A percentile compares a stretch with the other conserved stretches of the same genome.
Conservation (phyloP, 2,888 invertebrate genomes). For the Ferdinandea cuprea region DNA sequence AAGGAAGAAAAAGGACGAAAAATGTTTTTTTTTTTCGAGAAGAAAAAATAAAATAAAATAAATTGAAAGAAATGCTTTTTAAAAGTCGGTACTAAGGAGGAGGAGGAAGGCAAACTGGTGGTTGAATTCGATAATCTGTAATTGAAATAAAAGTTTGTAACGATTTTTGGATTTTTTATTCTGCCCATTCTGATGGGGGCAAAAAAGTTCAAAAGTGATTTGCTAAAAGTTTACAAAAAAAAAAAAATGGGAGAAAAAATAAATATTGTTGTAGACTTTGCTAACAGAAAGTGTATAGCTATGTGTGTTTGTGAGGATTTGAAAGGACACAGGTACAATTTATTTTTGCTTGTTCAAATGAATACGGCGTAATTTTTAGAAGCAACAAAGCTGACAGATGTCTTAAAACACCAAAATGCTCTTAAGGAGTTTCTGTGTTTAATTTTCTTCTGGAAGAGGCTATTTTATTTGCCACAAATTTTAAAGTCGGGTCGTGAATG, state of each 20-base stretch:
- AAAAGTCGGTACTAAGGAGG: conserved; percentile 18
- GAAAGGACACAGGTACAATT: conserved; percentile 54
- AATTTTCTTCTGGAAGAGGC: too few species aligned
- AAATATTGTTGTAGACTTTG: conserved; percentile 2
- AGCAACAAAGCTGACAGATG: background rate
- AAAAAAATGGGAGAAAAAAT: too few species aligned
- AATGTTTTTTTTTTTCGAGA: too few species aligned
- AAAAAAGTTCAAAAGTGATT: conserved; percentile 58
- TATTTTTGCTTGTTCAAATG: conserved; percentile 50
- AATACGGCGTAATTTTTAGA: conserved; percentile 41
- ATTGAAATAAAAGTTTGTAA: conserved; percentile 68
- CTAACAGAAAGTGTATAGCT: background rate
- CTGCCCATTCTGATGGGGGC: background rate
- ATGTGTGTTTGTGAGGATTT: too few species aligned
- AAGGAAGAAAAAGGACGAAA: conserved; percentile 3
- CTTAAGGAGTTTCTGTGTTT: conserved; percentile 5
- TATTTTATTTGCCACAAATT: conserved; percentile 5
- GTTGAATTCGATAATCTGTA: conserved; percentile 67
- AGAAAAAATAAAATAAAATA: too few species aligned
- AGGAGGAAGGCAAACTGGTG: conserved; percentile 2
- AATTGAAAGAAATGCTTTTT: conserved; percentile 42
- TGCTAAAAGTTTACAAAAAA: conserved; percentile 48
- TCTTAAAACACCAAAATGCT: conserved; percentile 20
- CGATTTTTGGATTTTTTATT: conserved; percentile 18
- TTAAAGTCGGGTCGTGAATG: background rate